A percentile compares a stretch with the other conserved stretches of the same genome.
phyloP scores from a whole-genome alignment of 2,888 invertebrate species.

The Cosmopolites sordidus region DNA sequence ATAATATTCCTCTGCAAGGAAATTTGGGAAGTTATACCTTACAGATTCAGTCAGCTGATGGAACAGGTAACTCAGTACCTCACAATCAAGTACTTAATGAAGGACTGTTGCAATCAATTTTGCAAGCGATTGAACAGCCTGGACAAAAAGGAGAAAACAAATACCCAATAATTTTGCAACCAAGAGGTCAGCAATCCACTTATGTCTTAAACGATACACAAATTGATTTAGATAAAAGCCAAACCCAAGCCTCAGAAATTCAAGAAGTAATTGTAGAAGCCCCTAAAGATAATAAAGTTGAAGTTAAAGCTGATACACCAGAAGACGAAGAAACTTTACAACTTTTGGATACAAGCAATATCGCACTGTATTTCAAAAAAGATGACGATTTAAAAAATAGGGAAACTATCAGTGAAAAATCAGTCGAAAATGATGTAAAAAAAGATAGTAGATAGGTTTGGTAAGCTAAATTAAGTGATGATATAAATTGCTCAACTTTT shows the following conservation, averaged over 20 bases:
- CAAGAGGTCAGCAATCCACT: constrained; percentile 34
- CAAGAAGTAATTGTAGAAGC: constrained; percentile 21
- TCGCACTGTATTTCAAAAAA: constrained; percentile 55
- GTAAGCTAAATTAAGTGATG: constrained; percentile 3
- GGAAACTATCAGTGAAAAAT: background rate
- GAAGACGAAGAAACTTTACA: constrained; percentile 40
- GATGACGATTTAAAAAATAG: constrained; percentile 20
- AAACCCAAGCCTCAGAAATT: constrained; percentile 21
- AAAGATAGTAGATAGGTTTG: no score
- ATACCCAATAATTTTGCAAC: constrained; percentile 38
- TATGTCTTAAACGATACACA: constrained; percentile 30
- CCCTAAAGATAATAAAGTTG: constrained; percentile 14
- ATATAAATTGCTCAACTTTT: constrained; percentile 10
- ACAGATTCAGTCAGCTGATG: constrained; percentile 70
- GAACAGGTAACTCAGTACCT: constrained; percentile 51
- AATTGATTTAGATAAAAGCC: constrained; percentile 7
- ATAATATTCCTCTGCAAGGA: constrained; percentile 54
- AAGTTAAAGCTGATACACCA: constrained; percentile 33
- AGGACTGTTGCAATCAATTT: constrained; percentile 73
- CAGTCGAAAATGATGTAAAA: constrained; percentile 5
- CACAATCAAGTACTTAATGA: constrained; percentile 76
- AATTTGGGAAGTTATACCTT: constrained; percentile 65
- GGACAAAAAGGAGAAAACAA: constrained; percentile 34
- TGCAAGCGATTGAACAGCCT: constrained; percentile 78
- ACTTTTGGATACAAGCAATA: constrained; percentile 55